These are phyloP conservation scores for Labia minor DNA, from an alignment of 2,888 invertebrate genomes.

Conservation along the genomic window DNA sequence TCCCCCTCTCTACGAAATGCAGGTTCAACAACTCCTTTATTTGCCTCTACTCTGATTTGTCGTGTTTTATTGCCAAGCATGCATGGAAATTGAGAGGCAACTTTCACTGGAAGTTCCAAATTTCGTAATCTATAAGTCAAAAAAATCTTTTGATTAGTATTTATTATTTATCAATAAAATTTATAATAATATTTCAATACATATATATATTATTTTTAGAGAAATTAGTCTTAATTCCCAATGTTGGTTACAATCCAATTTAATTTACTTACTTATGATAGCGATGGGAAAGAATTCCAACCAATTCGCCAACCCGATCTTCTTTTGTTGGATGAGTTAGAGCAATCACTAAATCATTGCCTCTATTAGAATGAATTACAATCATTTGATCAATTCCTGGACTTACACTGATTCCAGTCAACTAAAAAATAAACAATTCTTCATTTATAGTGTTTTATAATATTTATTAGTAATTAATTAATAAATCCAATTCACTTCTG, in stretches of 20 bases:
- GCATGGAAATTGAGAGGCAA: constrained; percentile 61
- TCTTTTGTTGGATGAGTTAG: constrained; percentile 45
- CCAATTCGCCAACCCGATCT: constrained; percentile 76
- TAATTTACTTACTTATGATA: constrained; percentile 59
- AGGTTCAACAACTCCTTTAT: constrained; percentile 40
- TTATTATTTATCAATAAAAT: no score
- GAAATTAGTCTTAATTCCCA: not conserved
- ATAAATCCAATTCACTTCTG: not conserved
- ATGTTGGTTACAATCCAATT: not conserved
- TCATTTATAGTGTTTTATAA: constrained; percentile 16
- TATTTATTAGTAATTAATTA: not conserved
- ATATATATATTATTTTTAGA: not conserved
- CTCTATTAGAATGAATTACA: constrained; percentile 72
- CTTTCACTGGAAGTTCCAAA: constrained; percentile 59
- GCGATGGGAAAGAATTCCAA: constrained; percentile 67
- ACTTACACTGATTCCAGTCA: constrained; percentile 76
- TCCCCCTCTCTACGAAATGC: constrained; percentile 43
- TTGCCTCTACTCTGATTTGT: constrained; percentile 48
- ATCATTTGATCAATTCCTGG: constrained; percentile 78
- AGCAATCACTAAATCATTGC: constrained; percentile 83
- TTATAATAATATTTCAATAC: not conserved
- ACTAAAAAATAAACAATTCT: constrained; percentile 43
- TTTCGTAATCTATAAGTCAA: constrained; percentile 49
- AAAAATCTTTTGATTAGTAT: not conserved
- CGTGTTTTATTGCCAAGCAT: constrained; percentile 71